These are phyloP conservation scores for Sceloporus tristichus DNA, from an alignment of 2,113 vertebrate genomes.

Conservation along the genomic window DNA sequence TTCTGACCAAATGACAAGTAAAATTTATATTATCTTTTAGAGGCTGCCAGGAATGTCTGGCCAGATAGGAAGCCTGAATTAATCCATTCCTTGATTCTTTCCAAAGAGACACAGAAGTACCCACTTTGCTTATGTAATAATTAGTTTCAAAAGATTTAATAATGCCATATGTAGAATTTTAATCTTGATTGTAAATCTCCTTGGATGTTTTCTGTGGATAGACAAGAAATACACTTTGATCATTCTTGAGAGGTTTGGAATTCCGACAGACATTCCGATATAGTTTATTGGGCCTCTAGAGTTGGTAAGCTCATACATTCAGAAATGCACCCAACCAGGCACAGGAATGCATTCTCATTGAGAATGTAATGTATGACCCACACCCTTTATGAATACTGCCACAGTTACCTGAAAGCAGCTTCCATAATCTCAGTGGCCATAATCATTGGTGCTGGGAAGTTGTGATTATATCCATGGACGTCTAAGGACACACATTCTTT, in stretches of 20 bases:
- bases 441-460: not conserved
- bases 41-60: not conserved
- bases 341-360: not conserved
- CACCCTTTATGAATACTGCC: no score
- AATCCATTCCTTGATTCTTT: not conserved
- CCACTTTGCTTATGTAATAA: not conserved
- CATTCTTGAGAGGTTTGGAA: not conserved
- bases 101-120: not conserved
- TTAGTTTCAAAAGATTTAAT: not conserved
- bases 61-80: not conserved
- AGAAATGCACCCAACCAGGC: not conserved
- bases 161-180: not conserved
- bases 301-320: not conserved
- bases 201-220: not conserved
- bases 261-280: not conserved
- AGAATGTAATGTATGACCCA: not conserved
- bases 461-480: not conserved
- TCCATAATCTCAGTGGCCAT: not conserved
- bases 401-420: not conserved
- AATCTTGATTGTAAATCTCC: not conserved
- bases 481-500: not conserved
- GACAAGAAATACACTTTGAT: not conserved
- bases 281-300: not conserved
- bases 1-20: no score
- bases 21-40: no score